These are phyloP conservation scores for Hyphantria cunea DNA, from an alignment of 1,140 invertebrate species.

Conservation along the genomic window DNA sequence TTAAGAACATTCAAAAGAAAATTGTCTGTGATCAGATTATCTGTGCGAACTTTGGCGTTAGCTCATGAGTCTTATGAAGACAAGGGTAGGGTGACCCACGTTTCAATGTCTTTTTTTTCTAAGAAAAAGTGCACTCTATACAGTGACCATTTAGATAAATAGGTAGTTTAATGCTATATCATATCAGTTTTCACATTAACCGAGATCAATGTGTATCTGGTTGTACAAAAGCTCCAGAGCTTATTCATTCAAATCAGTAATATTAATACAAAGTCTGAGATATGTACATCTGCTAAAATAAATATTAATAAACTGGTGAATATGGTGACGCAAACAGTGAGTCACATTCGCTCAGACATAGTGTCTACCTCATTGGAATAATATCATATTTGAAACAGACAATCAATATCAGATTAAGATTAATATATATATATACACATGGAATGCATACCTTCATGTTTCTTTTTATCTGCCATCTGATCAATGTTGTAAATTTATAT, in stretches of 20 bases:
- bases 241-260: conserved; percentile 36
- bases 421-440: background rate
- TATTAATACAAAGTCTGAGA: conserved; percentile 35
- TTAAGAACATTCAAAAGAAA: no score
- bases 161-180: background rate
- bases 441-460: no score
- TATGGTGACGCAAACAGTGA: conserved; percentile 35
- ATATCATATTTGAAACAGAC: conserved; percentile 13
- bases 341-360: conserved; percentile 13
- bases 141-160: no score
- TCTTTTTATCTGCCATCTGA: no score
- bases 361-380: conserved; percentile 20
- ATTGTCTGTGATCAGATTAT: no score
- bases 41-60: no score
- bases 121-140: no score
- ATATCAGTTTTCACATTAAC: background rate
- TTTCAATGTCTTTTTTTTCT: no score
- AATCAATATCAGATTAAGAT: background rate
- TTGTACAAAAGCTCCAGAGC: background rate
- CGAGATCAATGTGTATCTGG: background rate
- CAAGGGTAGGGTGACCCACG: no score
- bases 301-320: conserved; percentile 44
- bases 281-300: conserved; percentile 18
- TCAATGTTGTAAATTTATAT: no score
- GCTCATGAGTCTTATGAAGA: no score